Conservation (phyloP, 2,888 invertebrate species). For the Epicampocera succincta region DNA sequence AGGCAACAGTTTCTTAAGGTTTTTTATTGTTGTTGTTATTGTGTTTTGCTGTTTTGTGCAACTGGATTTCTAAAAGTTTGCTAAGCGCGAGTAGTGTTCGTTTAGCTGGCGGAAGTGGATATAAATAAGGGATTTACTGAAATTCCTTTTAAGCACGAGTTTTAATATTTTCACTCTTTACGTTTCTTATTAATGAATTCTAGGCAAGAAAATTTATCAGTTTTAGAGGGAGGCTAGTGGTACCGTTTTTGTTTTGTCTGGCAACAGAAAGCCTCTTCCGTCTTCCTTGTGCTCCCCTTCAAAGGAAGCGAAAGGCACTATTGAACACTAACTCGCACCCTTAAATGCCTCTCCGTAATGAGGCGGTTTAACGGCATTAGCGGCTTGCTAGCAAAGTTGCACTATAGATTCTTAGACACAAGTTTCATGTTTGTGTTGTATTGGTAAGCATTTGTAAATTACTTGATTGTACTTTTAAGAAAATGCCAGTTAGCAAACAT, state of each 20-base stretch:
- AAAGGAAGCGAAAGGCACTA: not conserved
- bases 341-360: constrained; percentile 10
- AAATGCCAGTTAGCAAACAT: not conserved
- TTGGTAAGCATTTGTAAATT: constrained; percentile 43
- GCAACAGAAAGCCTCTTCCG: constrained; percentile 11
- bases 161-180: constrained; percentile 65
- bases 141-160: constrained; percentile 61
- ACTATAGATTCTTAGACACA: constrained; percentile 31
- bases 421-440: no score
- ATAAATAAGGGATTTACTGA: constrained; percentile 33
- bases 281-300: constrained; percentile 5
- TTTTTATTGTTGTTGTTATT: constrained; percentile 24
- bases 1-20: constrained; percentile 34
- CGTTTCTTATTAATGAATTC: constrained; percentile 33
- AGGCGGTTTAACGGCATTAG: constrained; percentile 65
- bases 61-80: constrained; percentile 45
- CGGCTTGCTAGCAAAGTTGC: constrained; percentile 52
- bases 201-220: constrained; percentile 36
- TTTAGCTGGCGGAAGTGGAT: not conserved
- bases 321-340: constrained; percentile 10
- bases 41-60: constrained; percentile 37
- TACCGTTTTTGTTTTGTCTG: constrained; percentile 18
- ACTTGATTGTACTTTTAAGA: not conserved
- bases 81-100: not conserved
- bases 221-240: constrained; percentile 1